Conservation (phyloP, 2,113 vertebrate species). For the Oncorhynchus keta region DNA sequence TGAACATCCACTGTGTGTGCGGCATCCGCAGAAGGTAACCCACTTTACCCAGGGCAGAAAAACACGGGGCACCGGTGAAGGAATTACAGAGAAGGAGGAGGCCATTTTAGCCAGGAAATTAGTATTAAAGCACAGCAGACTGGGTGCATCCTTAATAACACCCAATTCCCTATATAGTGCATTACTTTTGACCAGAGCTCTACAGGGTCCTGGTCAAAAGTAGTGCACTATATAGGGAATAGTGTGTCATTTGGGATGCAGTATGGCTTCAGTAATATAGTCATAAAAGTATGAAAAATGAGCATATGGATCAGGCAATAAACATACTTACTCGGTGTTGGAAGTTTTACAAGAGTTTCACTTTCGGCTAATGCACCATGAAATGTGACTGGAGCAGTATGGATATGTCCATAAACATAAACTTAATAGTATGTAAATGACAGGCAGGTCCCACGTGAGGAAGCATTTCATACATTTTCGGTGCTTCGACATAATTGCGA, state of each 20-base stretch:
- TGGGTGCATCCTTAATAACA: not conserved
- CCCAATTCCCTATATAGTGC: too few relatives aligned
- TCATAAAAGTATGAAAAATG: too few relatives aligned
- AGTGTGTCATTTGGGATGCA: too few relatives aligned
- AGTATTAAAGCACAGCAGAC: slow-evolving; percentile 44
- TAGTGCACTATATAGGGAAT: too few relatives aligned
- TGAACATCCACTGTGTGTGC: too few relatives aligned
- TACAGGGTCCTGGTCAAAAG: too few relatives aligned
- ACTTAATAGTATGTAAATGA: slow-evolving; percentile 82
- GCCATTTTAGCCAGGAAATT: slow-evolving; percentile 42
- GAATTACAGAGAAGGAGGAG: not conserved
- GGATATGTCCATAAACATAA: slow-evolving; percentile 69
- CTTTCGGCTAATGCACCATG: slow-evolving; percentile 64
- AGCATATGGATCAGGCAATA: slow-evolving; percentile 52
- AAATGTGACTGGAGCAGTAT: slow-evolving; percentile 73
- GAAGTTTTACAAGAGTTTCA: slow-evolving; percentile 64
- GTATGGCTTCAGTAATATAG: not conserved
- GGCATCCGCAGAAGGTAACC: not conserved
- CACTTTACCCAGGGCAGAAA: not conserved
- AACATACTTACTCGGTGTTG: slow-evolving; percentile 58
- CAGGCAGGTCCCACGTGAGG: slow-evolving; percentile 47
- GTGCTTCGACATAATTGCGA: slow-evolving; percentile 75
- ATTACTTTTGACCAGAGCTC: too few relatives aligned
- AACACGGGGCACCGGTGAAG: not conserved
- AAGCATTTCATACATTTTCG: not conserved